These are phyloP conservation scores for Drosophila seguyi DNA, from an alignment of 1,140 invertebrate genomes.

Conservation along the genomic window DNA sequence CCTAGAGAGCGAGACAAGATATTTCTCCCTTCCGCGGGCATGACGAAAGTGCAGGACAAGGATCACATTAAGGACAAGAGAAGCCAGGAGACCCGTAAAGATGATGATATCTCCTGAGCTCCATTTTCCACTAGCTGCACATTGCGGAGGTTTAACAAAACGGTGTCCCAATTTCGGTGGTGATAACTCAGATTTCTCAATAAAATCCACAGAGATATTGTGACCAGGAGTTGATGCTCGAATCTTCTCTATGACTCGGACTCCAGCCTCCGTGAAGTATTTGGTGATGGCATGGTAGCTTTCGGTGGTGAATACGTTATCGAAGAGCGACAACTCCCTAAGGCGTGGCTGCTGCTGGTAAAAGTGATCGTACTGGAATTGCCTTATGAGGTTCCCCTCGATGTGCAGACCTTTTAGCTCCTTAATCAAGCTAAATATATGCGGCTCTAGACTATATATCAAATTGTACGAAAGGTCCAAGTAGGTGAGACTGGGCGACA, in stretches of 20 bases:
- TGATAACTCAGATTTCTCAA: background rate
- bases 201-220: background rate
- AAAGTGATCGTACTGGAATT: conserved; percentile 10
- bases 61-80: conserved; percentile 4
- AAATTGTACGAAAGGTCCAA: conserved; percentile 11
- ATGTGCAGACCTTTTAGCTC: conserved; percentile 7
- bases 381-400: conserved; percentile 6
- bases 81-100: background rate
- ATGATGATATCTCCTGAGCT: background rate
- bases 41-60: background rate
- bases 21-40: background rate
- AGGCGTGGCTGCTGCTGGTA: conserved; percentile 14
- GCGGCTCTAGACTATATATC: conserved; percentile 8
- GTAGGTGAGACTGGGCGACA: conserved; percentile 11
- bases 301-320: conserved; percentile 4
- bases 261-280: conserved; percentile 4
- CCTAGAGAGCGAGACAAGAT: background rate
- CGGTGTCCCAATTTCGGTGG: background rate
- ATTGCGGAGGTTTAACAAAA: background rate
- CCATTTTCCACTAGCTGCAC: background rate
- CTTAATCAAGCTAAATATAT: conserved; percentile 9
- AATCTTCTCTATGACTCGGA: conserved; percentile 4
- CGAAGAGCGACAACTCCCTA: conserved; percentile 4
- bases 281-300: conserved; percentile 3
- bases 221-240: background rate